These are phyloP conservation scores for Cheilosia impressa DNA, from an alignment of 2,888 invertebrate genomes.

Conservation along the genomic window DNA sequence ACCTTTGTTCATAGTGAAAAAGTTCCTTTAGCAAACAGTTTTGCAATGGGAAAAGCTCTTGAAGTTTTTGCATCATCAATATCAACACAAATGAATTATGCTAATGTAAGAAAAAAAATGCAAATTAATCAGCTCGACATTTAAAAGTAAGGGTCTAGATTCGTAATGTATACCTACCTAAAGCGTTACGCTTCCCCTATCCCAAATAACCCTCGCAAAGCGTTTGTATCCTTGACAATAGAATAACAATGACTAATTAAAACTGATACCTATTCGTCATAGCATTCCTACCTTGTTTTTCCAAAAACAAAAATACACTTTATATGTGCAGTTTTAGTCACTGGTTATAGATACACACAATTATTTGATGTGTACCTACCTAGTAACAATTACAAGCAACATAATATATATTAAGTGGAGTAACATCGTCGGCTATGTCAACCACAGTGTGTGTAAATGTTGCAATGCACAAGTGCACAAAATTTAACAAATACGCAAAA, in stretches of 20 bases:
- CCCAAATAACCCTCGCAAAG: slow-evolving; percentile 1
- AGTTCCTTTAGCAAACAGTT: too few species aligned
- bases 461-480: slow-evolving; percentile 24
- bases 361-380: not conserved
- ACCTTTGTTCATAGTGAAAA: too few species aligned
- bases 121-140: too few species aligned
- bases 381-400: not conserved
- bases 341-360: slow-evolving; percentile 2
- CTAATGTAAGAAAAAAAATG: not conserved
- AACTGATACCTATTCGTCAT: slow-evolving; percentile 22
- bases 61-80: too few species aligned
- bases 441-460: slow-evolving; percentile 26
- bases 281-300: not conserved
- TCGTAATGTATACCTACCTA: too few species aligned
- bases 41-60: too few species aligned
- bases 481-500: not conserved
- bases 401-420: not conserved
- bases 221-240: slow-evolving; percentile 35
- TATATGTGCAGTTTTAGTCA: slow-evolving; percentile 21
- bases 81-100: too few species aligned
- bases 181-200: not conserved
- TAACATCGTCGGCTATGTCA: slow-evolving; percentile 13
- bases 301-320: slow-evolving; percentile 14
- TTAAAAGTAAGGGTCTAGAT: too few species aligned
- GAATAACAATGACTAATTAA: slow-evolving; percentile 54